A percentile compares a stretch with the other conserved stretches of the same genome.
Conservation (phyloP, 2,797 vertebrate species). For the Eurystomus glaucurus region DNA sequence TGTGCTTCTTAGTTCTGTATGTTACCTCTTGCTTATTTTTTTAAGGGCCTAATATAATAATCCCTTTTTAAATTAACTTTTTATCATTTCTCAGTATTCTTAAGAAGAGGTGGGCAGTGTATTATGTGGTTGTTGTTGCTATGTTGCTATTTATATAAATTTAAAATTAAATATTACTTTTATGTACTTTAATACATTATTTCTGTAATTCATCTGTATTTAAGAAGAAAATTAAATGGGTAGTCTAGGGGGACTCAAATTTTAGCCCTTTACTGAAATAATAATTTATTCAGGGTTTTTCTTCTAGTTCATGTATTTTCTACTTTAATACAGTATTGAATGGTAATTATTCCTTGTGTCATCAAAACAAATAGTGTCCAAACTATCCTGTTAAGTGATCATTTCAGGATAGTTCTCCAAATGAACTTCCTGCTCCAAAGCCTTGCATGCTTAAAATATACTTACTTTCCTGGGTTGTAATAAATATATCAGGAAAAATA, state of each 20-base stretch:
- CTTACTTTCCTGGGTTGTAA: neutral
- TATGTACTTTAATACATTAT: neutral
- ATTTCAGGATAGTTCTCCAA: neutral
- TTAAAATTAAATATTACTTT: neutral
- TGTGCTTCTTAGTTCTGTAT: neutral
- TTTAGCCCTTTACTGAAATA: neutral
- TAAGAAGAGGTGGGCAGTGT: neutral
- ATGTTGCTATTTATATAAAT: neutral
- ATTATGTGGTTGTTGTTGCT: neutral
- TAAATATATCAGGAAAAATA: neutral
- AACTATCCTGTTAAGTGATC: neutral
- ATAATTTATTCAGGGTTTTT: neutral
- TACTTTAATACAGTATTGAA: neutral
- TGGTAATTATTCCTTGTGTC: neutral
- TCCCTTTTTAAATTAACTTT: neutral
- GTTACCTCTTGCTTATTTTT: neutral
- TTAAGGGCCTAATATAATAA: neutral
- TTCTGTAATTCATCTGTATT: neutral
- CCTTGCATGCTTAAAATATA: neutral
- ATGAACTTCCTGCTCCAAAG: neutral
- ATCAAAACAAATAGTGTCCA: neutral
- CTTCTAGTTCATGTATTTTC: neutral
- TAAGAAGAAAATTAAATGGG: neutral
- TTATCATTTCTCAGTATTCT: neutral
- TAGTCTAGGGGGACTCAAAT: neutral